phyloP scores from a whole-genome alignment of 2,797 vertebrate species.

The Macropodus opercularis region DNA sequence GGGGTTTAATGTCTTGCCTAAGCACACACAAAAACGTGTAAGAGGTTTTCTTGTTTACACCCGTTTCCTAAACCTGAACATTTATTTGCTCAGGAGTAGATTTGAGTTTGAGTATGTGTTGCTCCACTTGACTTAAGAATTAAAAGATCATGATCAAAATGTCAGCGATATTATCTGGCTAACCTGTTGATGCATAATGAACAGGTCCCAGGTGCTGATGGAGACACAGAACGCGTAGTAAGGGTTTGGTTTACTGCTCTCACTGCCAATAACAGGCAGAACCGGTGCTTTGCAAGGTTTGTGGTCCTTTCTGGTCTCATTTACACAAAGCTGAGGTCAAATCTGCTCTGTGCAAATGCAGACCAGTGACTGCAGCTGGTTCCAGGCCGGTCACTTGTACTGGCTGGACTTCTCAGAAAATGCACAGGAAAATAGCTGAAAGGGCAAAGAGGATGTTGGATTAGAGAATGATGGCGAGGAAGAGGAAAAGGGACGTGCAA shows the following conservation, averaged over 20 bases:
- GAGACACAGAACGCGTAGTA: too few relatives aligned
- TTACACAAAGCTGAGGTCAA: slow-evolving; percentile 51
- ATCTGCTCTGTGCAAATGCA: slow-evolving; percentile 49
- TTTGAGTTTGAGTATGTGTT: too few relatives aligned
- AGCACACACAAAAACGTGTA: too few relatives aligned
- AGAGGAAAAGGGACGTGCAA: background rate
- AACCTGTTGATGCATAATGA: too few relatives aligned
- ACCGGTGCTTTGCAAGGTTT: background rate
- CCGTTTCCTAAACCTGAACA: too few relatives aligned
- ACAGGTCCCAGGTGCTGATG: too few relatives aligned
- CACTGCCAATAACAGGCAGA: background rate
- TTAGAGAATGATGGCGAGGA: background rate
- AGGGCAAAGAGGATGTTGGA: background rate
- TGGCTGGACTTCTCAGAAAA: background rate
- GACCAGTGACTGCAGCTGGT: background rate
- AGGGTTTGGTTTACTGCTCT: background rate
- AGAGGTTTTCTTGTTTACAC: too few relatives aligned
- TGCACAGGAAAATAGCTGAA: background rate
- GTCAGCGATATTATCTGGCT: too few relatives aligned
- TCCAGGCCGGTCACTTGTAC: background rate
- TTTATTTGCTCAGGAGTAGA: too few relatives aligned
- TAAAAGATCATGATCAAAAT: too few relatives aligned
- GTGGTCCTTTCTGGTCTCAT: slow-evolving; percentile 22
- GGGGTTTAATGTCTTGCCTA: too few relatives aligned
- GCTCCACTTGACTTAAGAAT: too few relatives aligned